phyloP scores from a whole-genome alignment of 2,888 invertebrate species.

The Malachius bipustulatus region DNA sequence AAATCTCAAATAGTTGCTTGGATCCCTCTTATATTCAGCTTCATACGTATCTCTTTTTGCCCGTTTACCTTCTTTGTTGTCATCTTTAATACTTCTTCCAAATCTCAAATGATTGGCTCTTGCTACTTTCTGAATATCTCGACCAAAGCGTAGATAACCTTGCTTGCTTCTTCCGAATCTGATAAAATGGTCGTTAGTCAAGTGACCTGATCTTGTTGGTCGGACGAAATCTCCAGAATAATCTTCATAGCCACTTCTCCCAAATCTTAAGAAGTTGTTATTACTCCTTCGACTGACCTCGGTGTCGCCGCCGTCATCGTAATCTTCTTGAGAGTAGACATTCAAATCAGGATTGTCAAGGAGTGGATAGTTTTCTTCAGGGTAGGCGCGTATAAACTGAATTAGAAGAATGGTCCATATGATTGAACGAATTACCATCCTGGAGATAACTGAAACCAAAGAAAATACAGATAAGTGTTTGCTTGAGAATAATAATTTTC shows the following conservation, averaged over 20 bases:
- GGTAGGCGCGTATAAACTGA: slow-evolving; percentile 18
- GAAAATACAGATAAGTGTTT: not conserved
- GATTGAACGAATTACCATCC: slow-evolving; percentile 19
- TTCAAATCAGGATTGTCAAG: slow-evolving; percentile 15
- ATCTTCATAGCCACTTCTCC: slow-evolving; percentile 16
- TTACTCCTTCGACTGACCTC: slow-evolving; percentile 14
- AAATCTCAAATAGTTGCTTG: slow-evolving; percentile 23
- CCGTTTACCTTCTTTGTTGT: not conserved
- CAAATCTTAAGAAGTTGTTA: slow-evolving; percentile 23
- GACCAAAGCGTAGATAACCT: slow-evolving; percentile 19
- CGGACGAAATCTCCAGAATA: slow-evolving; percentile 21
- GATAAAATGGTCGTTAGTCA: slow-evolving; percentile 25
- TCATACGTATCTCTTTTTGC: slow-evolving; percentile 8
- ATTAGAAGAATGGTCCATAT: slow-evolving; percentile 19
- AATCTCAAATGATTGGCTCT: slow-evolving; percentile 19
- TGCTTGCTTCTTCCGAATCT: slow-evolving; percentile 24
- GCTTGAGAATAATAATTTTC: too few relatives aligned
- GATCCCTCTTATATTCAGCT: slow-evolving; percentile 12
- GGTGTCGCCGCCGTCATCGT: slow-evolving; percentile 17
- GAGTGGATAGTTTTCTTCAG: slow-evolving; percentile 19
- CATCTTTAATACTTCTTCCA: slow-evolving; percentile 18
- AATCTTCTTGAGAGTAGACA: slow-evolving; percentile 17
- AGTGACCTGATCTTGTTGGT: slow-evolving; percentile 22
- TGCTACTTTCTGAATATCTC: slow-evolving; percentile 11
- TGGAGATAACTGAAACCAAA: slow-evolving; percentile 8